Base-by-base conservation (phyloP, 64 coral and sea anemone genomes). In the Stichodactyla helianthus region DNA sequence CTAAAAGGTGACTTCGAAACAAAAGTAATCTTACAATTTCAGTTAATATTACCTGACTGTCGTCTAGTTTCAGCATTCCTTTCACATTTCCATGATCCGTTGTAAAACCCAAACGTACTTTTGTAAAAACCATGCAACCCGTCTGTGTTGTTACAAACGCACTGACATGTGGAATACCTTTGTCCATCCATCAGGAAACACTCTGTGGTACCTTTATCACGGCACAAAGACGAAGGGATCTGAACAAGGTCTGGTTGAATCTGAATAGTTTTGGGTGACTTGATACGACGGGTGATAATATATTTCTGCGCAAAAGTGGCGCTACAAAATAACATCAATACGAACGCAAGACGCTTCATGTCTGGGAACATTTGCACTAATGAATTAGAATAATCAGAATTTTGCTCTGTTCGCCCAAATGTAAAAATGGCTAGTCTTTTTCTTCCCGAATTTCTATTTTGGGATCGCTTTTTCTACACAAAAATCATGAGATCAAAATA, bases 101-200 rank as follows among this genome's bases (percentile, higher is more conserved):
- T 54, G 52, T 81, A 52, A 31, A 81, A 81, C 12, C 50, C 78
- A 81, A 81, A 81, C 0, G 78, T 81, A 81, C 78, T 81, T 20
- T 18, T 54, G 52, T 81, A 74, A 9, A 28, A 27, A 74, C 10
- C 5, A 74, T 74, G 68, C 25, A 0, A 6, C 7, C 62, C 22
- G 12, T 65, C 19, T 18, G 62, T 65, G 7, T 65, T 74, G 10
- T 31, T 23, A 74, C 68, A 74, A 74, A 23, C 25, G 27, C 68
- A 74, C 12, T 31, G n/a, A 9, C 68, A 74, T 8, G 31, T 23
- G 10, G 68, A 74, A 74, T 74, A 0, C 10, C 25, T 74, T 74
- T 4, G 8, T 31, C 68, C 68, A 74, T 74, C 68, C 68, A 74
- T 6, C 17, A 10, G 17, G 12, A 25, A 9, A 31, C 68, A 74